Conservation (phyloP, 2,113 vertebrate species). For the Silurus asotus region DNA sequence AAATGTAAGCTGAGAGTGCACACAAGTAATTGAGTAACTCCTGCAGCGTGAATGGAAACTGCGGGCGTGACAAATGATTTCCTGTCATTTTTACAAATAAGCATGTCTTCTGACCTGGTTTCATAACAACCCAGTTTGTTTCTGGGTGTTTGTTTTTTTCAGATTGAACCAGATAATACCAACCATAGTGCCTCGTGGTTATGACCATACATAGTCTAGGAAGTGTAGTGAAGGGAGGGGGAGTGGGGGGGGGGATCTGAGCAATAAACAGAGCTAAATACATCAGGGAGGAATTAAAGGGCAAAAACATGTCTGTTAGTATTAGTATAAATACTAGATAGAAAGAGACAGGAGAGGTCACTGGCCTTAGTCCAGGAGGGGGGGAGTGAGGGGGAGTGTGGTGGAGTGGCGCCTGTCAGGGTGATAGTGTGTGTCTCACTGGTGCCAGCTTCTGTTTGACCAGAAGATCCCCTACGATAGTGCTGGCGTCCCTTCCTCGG, state of each 20-base stretch:
- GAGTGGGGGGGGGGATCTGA: not conserved
- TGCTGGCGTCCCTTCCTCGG: constrained; percentile 36
- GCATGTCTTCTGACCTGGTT: constrained; percentile 37
- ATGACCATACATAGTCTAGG: not conserved
- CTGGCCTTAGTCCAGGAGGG: constrained; percentile 58
- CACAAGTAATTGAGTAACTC: not conserved
- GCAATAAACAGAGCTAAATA: not conserved
- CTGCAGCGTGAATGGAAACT: not conserved
- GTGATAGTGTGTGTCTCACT: constrained; percentile 63
- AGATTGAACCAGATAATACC: not conserved
- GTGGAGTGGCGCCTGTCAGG: constrained; percentile 68
- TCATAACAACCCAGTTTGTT: constrained; percentile 14
- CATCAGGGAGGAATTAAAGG: not conserved
- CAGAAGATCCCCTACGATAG: constrained; percentile 71
- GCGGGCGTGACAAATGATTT: not conserved
- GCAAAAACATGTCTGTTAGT: not conserved
- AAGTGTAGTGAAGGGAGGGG: not conserved
- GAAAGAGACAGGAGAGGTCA: constrained; percentile 58
- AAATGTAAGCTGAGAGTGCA: not conserved
- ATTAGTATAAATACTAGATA: not conserved
- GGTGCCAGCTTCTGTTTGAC: constrained; percentile 75
- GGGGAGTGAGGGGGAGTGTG: constrained; percentile 20
- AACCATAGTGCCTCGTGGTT: not conserved
- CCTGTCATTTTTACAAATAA: not conserved
- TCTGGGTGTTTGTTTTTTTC: not conserved